Evolutionary conservation across 2,797 vertebrate species (phyloP), one percentile per base, ranked within the genome.

Genomic region (Sebastiscus tertius): DNA sequence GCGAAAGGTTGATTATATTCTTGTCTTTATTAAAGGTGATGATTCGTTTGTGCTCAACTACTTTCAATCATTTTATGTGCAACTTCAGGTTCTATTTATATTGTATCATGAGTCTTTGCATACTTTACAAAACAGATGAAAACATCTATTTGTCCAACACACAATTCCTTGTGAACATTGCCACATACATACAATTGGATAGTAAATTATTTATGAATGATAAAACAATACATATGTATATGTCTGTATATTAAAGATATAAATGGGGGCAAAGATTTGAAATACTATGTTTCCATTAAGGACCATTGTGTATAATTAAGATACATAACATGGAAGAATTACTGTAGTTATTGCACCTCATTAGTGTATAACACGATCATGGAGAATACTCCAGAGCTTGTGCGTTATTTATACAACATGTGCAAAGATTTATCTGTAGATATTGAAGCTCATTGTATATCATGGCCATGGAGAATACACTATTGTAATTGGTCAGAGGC

Each of bases 351-450:
- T 49, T 36, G 39, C 18, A 27, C 12, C 7, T 49, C 46, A 49
- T 20, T 49, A 42, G 8, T 76, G 31, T 69, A 3, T 39, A 42
- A n/a, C 59, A 9, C 14, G 22, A 13, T 33, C 33, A 31, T 14
- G 9, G 49, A 72, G 26, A 42, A 65, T 16, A n/a, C 22, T 65
- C 29, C 29, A 49, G 33, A 59, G 33, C 2, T 6, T 55, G n/a
- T 67, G 36, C 31, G 49, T 81, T 77, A 79, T 67, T 82, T 31
- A 82, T 80, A 58, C 5, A 68, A 14, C 20, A 33, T 26, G 27
- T 60, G 26, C 2, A 65, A 16, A 62, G 12, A 22, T 46, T 5
- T 31, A 56, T 70, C 18, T 12, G 10, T 16, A 67, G 26, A 60
- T 71, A 64, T 26, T 18, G 22, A 46, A 31, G 8, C 13, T 60